A percentile compares a stretch with the other conserved stretches of the same genome.
phyloP scores from a whole-genome alignment of 2,113 vertebrate genomes.

The Hirundichthys speculiger region DNA sequence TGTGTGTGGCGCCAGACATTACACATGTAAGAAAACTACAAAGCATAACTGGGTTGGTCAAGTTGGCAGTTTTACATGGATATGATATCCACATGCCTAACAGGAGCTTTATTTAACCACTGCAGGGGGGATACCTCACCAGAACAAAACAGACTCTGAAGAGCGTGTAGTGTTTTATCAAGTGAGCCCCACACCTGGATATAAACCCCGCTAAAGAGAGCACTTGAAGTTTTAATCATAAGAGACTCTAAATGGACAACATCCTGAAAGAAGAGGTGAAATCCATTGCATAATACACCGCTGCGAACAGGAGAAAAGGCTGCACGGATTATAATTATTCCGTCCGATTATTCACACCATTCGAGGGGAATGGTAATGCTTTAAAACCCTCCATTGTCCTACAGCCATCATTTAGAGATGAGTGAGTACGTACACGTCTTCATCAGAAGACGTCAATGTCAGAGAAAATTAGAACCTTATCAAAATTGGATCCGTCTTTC shows the following conservation, averaged over 20 bases:
- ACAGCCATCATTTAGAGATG: background rate
- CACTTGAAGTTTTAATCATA: background rate
- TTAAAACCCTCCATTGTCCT: slow-evolving; percentile 35
- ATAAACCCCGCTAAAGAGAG: background rate
- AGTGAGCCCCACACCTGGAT: background rate
- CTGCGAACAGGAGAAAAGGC: slow-evolving; percentile 12
- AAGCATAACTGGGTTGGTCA: too few species aligned
- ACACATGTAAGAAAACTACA: too few species aligned
- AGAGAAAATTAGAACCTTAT: slow-evolving; percentile 54
- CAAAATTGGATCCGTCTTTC: slow-evolving; percentile 47
- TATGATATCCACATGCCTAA: too few species aligned
- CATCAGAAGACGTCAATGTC: slow-evolving; percentile 33
- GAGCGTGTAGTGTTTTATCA: too few species aligned
- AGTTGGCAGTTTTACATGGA: too few species aligned
- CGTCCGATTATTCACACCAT: slow-evolving; percentile 35
- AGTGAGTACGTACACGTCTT: slow-evolving; percentile 1
- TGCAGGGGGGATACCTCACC: too few species aligned
- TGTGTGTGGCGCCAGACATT: too few species aligned
- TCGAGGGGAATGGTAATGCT: slow-evolving; percentile 5
- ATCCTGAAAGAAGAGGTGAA: background rate
- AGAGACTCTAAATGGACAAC: background rate
- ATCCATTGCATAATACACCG: slow-evolving; percentile 25
- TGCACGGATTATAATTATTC: slow-evolving; percentile 32
- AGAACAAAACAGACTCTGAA: too few species aligned
- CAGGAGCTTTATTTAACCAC: too few species aligned